Evolutionary conservation across 2,113 vertebrate species (phyloP).

Genomic region (Cyanoramphus novaezelandiae): DNA sequence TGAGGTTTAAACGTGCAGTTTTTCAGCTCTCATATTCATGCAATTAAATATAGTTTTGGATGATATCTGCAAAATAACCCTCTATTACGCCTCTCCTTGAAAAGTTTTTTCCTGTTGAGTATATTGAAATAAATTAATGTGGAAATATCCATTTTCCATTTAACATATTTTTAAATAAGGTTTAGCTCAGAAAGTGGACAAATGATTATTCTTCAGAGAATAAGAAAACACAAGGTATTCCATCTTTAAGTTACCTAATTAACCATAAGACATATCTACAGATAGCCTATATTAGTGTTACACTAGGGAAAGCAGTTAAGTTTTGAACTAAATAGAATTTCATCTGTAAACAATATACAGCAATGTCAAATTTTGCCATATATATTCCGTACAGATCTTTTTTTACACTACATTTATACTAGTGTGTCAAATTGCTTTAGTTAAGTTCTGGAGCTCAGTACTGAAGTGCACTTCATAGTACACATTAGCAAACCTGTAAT

Average conservation of each 20-base stretch:
- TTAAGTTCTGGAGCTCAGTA: not conserved
- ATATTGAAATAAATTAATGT: not conserved
- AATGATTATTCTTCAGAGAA: not conserved
- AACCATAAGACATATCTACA: not conserved
- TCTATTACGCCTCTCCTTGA: not conserved
- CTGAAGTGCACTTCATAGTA: not conserved
- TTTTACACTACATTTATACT: not conserved
- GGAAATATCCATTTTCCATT: not conserved
- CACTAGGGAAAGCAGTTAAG: not conserved
- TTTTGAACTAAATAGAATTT: not conserved
- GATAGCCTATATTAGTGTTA: not conserved
- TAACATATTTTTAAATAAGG: not conserved
- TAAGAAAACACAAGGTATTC: not conserved
- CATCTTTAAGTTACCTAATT: not conserved
- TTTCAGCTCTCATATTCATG: not conserved
- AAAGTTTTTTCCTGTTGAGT: not conserved
- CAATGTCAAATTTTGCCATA: not conserved
- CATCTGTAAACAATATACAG: not conserved
- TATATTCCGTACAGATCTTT: not conserved
- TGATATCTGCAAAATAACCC: not conserved
- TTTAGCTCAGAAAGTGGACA: not conserved
- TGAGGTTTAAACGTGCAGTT: not conserved
- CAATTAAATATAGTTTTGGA: not conserved
- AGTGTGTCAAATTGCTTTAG: not conserved
- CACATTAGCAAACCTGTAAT: not conserved